These are phyloP conservation scores for Achatina immaculata DNA, from an alignment of 1,140 invertebrate species.

Conservation along the genomic window DNA sequence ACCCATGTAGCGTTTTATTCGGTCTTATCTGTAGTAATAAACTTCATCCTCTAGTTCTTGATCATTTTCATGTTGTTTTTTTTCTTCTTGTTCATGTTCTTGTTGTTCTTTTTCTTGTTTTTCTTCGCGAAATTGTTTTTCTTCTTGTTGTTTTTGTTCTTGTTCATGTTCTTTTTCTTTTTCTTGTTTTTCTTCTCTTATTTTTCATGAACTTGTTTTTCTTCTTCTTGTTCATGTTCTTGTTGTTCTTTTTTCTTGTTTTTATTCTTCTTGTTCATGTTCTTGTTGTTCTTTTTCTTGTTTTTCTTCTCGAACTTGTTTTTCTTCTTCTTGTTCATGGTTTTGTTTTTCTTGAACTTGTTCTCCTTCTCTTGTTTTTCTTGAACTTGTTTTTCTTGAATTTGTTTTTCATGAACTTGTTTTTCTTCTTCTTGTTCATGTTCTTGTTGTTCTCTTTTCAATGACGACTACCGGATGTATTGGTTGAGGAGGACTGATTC, in stretches of 20 bases:
- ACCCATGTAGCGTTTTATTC: no score
- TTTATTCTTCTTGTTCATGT: background rate
- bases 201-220: background rate
- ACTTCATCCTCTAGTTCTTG: no score
- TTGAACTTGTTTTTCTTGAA: background rate
- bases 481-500: no score
- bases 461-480: no score
- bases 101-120: no score
- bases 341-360: background rate
- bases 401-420: background rate
- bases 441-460: background rate
- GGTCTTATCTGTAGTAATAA: no score
- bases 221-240: background rate
- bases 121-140: no score
- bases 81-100: no score
- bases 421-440: constrained; percentile 5
- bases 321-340: background rate
- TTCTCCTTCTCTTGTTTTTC: background rate
- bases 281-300: background rate
- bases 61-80: no score
- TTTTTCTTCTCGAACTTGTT: background rate
- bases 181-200: background rate
- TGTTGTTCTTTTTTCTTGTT: background rate
- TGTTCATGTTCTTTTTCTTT: background rate
- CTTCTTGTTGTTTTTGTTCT: background rate